These are phyloP conservation scores for Carollia perspicillata DNA, from an alignment of 2,113 vertebrate genomes.

Conservation along the genomic window DNA sequence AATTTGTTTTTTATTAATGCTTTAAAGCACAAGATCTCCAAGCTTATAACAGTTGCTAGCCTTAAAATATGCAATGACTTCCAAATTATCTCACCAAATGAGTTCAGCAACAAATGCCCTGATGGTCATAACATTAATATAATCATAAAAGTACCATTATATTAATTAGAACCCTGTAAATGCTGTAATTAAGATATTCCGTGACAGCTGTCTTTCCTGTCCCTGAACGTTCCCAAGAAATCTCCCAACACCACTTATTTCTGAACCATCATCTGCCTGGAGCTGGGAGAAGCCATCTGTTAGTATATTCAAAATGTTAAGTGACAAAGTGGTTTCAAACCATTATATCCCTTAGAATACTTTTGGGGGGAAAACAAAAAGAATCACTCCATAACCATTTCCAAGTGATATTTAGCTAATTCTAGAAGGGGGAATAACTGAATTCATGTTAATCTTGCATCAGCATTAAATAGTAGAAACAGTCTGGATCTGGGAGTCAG, in stretches of 20 bases:
- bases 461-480: neutral
- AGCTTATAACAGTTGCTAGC: conserved; percentile 56
- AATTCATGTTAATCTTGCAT: neutral
- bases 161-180: conserved; percentile 87
- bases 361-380: neutral
- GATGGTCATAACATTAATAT: conserved; percentile 84
- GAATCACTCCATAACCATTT: conserved; percentile 2
- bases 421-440: neutral
- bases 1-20: conserved; percentile 14
- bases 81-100: conserved; percentile 78
- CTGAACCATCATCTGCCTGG: conserved; percentile 78
- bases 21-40: conserved; percentile 3
- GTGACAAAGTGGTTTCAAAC: conserved; percentile 73
- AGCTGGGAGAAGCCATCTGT: conserved; percentile 83
- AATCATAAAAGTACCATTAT: conserved; percentile 84
- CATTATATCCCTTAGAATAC: conserved; percentile 54
- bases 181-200: conserved; percentile 84
- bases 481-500: neutral
- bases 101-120: conserved; percentile 75
- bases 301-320: conserved; percentile 80
- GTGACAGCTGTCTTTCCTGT: conserved; percentile 84
- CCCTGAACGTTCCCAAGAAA: conserved; percentile 80
- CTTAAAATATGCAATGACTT: conserved; percentile 71
- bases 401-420: conserved; percentile 21
- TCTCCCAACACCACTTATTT: conserved; percentile 82